Conservation (phyloP, 2,888 invertebrate genomes). For the Drosophila picticornis region DNA sequence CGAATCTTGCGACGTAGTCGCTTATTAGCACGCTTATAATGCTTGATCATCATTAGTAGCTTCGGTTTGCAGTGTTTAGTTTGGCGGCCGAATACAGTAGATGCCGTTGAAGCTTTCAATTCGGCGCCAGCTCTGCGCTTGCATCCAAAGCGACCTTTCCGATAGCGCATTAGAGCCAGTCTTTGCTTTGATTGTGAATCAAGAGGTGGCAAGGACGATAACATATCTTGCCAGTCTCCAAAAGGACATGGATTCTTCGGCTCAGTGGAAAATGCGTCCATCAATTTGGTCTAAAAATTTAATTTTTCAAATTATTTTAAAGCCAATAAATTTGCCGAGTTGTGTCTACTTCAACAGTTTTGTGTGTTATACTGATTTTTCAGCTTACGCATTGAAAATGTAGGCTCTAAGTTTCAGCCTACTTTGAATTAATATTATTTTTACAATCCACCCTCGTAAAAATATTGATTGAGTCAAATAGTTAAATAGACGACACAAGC, state of each 20-base stretch:
- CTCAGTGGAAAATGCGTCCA: background rate
- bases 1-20: background rate
- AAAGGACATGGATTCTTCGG: background rate
- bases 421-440: constrained; percentile 5
- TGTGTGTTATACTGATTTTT: background rate
- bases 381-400: too few relatives aligned
- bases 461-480: background rate
- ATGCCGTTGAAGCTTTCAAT: background rate
- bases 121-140: background rate
- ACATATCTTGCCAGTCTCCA: background rate
- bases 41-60: background rate
- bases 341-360: background rate
- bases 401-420: background rate
- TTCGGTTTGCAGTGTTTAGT: background rate
- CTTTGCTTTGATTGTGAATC: accelerated
- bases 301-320: background rate
- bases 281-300: background rate
- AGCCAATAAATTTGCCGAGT: background rate
- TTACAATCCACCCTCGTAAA: background rate
- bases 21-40: background rate
- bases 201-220: background rate
- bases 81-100: background rate
- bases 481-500: background rate
- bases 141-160: background rate
- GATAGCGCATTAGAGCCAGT: background rate